A percentile compares a stretch with the other conserved stretches of the same genome.
These are phyloP conservation scores for Menura novaehollandiae DNA, from an alignment of 2,113 vertebrate genomes.

Conservation along the genomic window DNA sequence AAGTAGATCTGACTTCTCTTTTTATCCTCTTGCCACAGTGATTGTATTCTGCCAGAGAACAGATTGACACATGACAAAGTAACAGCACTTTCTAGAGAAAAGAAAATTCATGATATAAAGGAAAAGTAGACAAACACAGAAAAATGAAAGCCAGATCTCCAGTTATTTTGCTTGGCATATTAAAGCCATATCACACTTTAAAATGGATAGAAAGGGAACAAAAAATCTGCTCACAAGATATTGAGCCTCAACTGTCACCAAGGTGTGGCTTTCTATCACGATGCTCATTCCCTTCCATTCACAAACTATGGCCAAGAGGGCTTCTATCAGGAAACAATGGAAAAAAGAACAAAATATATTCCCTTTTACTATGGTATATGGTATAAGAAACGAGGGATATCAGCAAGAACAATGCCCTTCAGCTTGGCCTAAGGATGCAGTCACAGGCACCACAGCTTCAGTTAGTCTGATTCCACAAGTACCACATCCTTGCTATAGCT, in stretches of 20 bases:
- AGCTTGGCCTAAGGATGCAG: not conserved
- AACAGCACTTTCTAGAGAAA: not conserved
- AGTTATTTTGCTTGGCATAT: not conserved
- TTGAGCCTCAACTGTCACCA: not conserved
- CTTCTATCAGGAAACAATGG: not conserved
- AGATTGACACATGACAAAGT: not conserved
- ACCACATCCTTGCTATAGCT: accelerated
- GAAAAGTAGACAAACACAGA: not conserved
- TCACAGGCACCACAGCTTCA: not conserved
- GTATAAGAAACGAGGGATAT: not conserved
- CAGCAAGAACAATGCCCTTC: not conserved
- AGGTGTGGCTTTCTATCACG: accelerated
- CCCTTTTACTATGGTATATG: not conserved
- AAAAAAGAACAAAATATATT: not conserved
- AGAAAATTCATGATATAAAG: not conserved
- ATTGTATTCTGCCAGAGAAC: not conserved
- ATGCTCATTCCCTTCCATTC: not conserved
- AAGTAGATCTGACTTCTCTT: not conserved
- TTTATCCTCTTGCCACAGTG: not conserved
- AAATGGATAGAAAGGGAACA: not conserved
- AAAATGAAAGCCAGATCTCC: not conserved
- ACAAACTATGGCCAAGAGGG: not conserved
- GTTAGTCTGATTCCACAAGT: not conserved
- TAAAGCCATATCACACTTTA: not conserved
- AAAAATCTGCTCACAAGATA: not conserved